Evolutionary conservation across 2,113 vertebrate genomes (phyloP), one percentile per base, ranked within the genome.

Genomic region (Channa argus): DNA sequence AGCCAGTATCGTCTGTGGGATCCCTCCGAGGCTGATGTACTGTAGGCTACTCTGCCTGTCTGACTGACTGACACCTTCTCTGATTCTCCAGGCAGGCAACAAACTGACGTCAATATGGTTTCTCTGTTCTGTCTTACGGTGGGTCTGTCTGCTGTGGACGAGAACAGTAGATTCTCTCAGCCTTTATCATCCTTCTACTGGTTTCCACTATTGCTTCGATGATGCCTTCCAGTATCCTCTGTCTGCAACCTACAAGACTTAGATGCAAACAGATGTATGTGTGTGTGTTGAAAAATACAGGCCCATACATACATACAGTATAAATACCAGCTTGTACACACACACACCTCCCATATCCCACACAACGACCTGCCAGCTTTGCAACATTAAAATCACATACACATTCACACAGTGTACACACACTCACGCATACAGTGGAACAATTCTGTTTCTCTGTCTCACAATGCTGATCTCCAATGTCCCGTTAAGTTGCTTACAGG

Each of bases 51-150:
- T 91, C 69, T 81, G 83, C 65, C 85, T 89, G 85, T 81, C 86
- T 88, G 86, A 77, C 82, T 88, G 91, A 92, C 83, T 92, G 92
- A 92, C 92, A 77, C 78, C 53, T 73, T 65, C 89, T 92, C 84
- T 92, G 92, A 92, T 92, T 90, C 86, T 87, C 79, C 77, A 79
- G 83, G 77, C 82, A 86, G 86, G 88, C 87, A 87, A 91, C 88
- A 92, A 90, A 88, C 84, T 81, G 76, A 84, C 88, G 79, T 87
- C 86, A 86, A 58, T 70, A 67, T 59, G 81, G 79, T 63, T 72
- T 55, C 80, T 90, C 85, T 91, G 88, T 90, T 91, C 76, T 85
- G 85, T 80, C 90, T 90, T 77, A 11, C 63, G 81, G 87, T 84
- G 86, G 80, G 76, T 87, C 80, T 87, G 82, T 89, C 80, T 84